phyloP scores from a whole-genome alignment of 2,797 vertebrate species.

The Selene dorsalis region DNA sequence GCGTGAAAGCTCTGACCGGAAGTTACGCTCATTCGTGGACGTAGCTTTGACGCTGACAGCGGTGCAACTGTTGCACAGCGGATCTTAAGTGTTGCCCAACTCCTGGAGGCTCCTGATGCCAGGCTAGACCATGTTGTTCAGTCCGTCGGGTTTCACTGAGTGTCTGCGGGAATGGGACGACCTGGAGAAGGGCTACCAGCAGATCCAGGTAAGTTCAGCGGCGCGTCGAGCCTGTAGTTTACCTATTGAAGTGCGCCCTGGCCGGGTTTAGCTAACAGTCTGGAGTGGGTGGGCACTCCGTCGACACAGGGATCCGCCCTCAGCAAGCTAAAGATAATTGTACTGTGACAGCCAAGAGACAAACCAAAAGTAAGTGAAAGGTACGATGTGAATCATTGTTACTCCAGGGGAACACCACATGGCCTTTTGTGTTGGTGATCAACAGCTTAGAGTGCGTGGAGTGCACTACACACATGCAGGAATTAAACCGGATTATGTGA shows the following conservation, averaged over 20 bases:
- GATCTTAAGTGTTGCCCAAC: constrained; percentile 19
- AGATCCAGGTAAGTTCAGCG: constrained; percentile 86
- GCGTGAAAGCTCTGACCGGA: constrained; percentile 35
- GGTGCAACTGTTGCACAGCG: constrained; percentile 53
- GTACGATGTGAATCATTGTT: not conserved
- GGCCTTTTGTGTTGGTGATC: not conserved
- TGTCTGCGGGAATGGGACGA: constrained; percentile 92
- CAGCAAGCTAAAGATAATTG: not conserved
- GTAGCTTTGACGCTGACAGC: not conserved
- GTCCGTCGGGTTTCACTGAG: constrained; percentile 76
- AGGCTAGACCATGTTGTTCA: constrained; percentile 75
- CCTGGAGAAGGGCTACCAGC: constrained; percentile 90
- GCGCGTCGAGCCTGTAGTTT: not conserved
- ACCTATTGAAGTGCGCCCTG: not conserved
- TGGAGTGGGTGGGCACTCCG: not conserved
- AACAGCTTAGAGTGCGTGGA: not conserved
- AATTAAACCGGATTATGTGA: not conserved
- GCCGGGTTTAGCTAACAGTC: constrained; percentile 7
- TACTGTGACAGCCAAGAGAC: not conserved
- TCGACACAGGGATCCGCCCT: not conserved
- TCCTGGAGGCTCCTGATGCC: not conserved
- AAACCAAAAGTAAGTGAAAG: not conserved
- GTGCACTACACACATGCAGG: not conserved
- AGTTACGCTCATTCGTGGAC: fast-evolving
- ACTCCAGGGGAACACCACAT: not conserved